Conservation (phyloP, 2,113 vertebrate genomes). For the Leiothrix lutea region DNA sequence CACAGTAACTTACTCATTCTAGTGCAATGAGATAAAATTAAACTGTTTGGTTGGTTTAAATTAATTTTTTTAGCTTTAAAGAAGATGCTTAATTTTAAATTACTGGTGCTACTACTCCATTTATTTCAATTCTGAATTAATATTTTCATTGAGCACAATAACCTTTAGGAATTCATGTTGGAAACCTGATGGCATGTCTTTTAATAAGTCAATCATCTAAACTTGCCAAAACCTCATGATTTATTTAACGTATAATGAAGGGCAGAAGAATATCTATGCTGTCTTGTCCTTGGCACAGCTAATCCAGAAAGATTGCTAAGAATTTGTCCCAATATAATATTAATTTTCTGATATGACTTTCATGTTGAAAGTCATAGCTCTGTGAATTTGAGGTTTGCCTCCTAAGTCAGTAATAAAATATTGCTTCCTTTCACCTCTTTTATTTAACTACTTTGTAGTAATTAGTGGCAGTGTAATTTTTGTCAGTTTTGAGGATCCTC, state of each 20-base stretch:
- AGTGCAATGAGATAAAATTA: not conserved
- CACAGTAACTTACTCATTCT: not conserved
- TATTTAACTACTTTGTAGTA: not conserved
- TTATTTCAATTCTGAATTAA: constrained; percentile 1
- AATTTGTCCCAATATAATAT: not conserved
- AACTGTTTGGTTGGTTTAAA: not conserved
- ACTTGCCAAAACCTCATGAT: not conserved
- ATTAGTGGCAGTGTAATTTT: not conserved
- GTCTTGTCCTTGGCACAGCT: not conserved
- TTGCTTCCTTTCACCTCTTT: not conserved
- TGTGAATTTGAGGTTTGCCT: not conserved
- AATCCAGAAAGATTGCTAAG: not conserved
- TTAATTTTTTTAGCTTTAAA: not conserved
- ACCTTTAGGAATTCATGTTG: not conserved
- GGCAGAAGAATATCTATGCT: not conserved
- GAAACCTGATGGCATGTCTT: not conserved
- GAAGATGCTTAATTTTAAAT: not conserved
- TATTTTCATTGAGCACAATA: not conserved
- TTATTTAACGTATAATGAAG: constrained; percentile 18
- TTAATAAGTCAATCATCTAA: not conserved
- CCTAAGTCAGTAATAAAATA: not conserved
- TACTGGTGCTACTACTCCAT: not conserved
- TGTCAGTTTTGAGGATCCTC: not conserved
- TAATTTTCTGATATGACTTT: not conserved
- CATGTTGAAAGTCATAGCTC: not conserved